These are phyloP conservation scores for Drosophila mulleri DNA, from an alignment of 2,888 invertebrate species.

Conservation along the genomic window DNA sequence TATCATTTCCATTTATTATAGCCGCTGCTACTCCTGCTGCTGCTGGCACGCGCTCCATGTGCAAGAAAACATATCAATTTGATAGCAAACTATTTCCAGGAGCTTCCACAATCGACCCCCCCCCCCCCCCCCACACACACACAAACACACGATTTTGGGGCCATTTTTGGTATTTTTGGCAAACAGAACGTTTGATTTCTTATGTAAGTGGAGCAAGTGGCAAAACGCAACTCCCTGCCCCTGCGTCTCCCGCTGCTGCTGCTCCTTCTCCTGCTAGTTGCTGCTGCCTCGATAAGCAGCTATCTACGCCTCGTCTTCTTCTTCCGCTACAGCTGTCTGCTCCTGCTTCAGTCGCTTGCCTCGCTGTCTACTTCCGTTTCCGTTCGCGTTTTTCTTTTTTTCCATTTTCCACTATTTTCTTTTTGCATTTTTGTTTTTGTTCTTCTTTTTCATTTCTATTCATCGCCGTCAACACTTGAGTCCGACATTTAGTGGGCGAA, in stretches of 20 bases:
- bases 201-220: conserved; percentile 71
- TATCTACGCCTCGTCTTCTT: conserved; percentile 17
- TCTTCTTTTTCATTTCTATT: neutral
- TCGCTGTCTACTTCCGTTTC: conserved; percentile 65
- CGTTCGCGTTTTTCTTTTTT: conserved; percentile 42
- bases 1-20: conserved; percentile 59
- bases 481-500: conserved; percentile 40
- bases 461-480: conserved; percentile 53
- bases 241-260: conserved; percentile 10
- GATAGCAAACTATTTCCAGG: conserved; percentile 53
- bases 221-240: conserved; percentile 47
- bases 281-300: conserved; percentile 57
- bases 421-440: neutral
- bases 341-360: conserved; percentile 31
- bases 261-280: conserved; percentile 11
- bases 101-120: neutral
- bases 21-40: conserved; percentile 10
- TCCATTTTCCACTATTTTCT: neutral
- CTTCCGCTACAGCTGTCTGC: conserved; percentile 11
- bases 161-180: conserved; percentile 66
- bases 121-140: neutral
- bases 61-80: conserved; percentile 69
- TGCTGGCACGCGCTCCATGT: conserved; percentile 50
- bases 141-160: neutral
- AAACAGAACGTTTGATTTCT: conserved; percentile 55